Base-by-base conservation (phyloP, 1,140 invertebrate species). In the Zaprionus tsacasi region DNA sequence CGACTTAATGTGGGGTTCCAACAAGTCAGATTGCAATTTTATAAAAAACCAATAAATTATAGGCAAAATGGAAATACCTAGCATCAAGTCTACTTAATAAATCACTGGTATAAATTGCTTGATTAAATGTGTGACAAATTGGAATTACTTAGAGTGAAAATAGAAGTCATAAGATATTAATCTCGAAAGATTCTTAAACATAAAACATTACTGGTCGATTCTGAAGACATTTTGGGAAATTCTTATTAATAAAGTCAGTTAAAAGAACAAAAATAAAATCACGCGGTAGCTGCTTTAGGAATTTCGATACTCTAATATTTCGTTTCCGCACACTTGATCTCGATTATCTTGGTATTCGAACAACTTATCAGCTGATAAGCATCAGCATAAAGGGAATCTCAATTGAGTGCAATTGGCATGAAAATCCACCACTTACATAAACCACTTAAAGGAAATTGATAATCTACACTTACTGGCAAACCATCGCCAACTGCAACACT, bases 1-100 rank as follows among this genome's bases (percentile, higher is more conserved):
- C 52, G 38, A 64, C 48, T 66, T 60, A 52, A 36, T 54, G 15
- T 43, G 13, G 13, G 33, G 38, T 55, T 45, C 35, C 50, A 43
- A 50, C 50, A 70, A 55, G 50, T 71, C 68, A 30, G 45, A 21
- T 54, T 25, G 56, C 15, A 66, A 54, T 70, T 35, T 73, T 30
- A 30, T 63, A 79, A 79, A 73, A 43, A 82, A 60, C 56, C 52
- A 40, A 86, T 86, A 88, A 87, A 87, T 88, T 78, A 82, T 64
- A 48, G 55, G 17, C 25, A 6, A 30, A 54, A 25, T 25, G 21
- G 45, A 59, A 52, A 75, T 70, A 70, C 58, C 21, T 6, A 21
- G 33, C 17, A 45, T 45, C 55, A 54, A 76, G 66, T 65, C 10
- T 35, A 87, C 70, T 55, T 77, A 70, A 70, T 82, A 70, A 83